A percentile compares a stretch with the other conserved stretches of the same genome.
These are phyloP conservation scores for Stigmatopora nigra DNA, from an alignment of 2,113 vertebrate genomes.

Conservation along the genomic window DNA sequence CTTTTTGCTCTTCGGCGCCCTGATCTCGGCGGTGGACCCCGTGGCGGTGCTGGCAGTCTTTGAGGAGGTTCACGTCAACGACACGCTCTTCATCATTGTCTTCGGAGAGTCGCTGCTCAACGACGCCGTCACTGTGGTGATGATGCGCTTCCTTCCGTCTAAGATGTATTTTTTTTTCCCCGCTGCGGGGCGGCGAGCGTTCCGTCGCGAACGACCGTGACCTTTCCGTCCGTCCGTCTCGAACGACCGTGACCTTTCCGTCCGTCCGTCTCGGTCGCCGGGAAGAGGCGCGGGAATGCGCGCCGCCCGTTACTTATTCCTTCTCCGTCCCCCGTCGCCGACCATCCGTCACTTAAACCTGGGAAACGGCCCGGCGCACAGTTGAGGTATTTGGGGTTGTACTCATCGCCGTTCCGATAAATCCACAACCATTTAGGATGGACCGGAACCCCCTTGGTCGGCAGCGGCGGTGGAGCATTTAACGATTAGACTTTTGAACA, in stretches of 20 bases:
- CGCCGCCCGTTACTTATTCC: neutral
- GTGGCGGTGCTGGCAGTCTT: conserved; percentile 93
- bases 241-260: neutral
- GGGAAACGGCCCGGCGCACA: too few relatives aligned
- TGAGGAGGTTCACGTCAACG: conserved; percentile 93
- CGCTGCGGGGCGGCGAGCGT: too few relatives aligned
- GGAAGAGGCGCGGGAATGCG: neutral
- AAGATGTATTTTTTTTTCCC: too few relatives aligned
- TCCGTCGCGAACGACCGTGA: neutral
- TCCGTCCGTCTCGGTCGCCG: neutral
- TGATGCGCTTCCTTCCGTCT: neutral
- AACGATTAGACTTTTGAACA: conserved; percentile 31
- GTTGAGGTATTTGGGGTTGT: too few relatives aligned
- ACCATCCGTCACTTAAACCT: neutral
- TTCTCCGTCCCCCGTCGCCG: too few relatives aligned
- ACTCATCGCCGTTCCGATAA: too few relatives aligned
- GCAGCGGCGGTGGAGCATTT: neutral
- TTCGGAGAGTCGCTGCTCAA: conserved; percentile 95
- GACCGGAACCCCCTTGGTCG: neutral
- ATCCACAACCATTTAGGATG: too few relatives aligned
- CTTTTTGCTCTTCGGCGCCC: conserved; percentile 88
- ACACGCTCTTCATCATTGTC: conserved; percentile 95
- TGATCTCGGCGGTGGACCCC: conserved; percentile 92
- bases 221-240: neutral
- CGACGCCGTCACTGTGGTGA: conserved; percentile 96